Evolutionary conservation across 2,797 vertebrate species (phyloP).

Genomic region (Podarcis lilfordi): DNA sequence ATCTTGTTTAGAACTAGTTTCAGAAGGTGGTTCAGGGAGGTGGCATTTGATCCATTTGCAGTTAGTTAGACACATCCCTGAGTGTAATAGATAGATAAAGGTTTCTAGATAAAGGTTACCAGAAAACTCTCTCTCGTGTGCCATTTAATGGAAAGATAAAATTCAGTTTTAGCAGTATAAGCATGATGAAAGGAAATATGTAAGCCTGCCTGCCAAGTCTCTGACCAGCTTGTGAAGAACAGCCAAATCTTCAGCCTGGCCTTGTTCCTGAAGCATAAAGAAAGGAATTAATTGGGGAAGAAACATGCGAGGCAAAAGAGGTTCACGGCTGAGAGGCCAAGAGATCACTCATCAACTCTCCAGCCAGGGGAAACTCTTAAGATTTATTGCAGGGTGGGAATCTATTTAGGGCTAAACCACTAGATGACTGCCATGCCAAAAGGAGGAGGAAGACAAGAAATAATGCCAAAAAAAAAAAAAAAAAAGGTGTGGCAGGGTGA

Average conservation of each 20-base stretch:
- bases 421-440: constrained; percentile 16
- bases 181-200: neutral
- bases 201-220: neutral
- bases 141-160: neutral
- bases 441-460: neutral
- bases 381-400: neutral
- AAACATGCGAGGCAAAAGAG: constrained; percentile 22
- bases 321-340: neutral
- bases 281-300: constrained; percentile 18
- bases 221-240: neutral
- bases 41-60: neutral
- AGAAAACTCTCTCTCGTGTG: neutral
- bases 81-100: neutral
- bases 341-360: constrained; percentile 15
- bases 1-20: neutral
- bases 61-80: neutral
- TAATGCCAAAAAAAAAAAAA: neutral
- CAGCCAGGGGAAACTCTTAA: constrained; percentile 4
- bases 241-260: neutral
- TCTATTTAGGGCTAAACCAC: neutral
- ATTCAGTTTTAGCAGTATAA: neutral
- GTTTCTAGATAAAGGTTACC: neutral
- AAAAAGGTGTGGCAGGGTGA: neutral
- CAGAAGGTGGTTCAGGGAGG: neutral
- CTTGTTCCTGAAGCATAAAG: neutral